These are phyloP conservation scores for Lota lota DNA, from an alignment of 2,113 vertebrate genomes.

Conservation along the genomic window DNA sequence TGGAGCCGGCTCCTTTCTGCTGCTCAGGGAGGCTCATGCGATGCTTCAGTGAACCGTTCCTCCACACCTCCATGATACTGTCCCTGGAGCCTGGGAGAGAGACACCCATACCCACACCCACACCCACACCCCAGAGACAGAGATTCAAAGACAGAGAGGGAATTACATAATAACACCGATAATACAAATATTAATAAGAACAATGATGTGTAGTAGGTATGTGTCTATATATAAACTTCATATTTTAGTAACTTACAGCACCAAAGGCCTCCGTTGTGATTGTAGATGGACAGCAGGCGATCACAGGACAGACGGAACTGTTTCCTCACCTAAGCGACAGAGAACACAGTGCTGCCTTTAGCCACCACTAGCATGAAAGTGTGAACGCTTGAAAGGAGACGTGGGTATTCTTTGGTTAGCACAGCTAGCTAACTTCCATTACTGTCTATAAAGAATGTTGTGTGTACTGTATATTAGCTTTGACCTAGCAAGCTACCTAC, in stretches of 20 bases:
- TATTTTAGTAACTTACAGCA: slow-evolving; percentile 83
- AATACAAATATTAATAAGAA: background rate
- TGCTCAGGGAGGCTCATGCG: slow-evolving; percentile 68
- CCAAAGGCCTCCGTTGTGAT: slow-evolving; percentile 75
- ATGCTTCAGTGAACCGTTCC: slow-evolving; percentile 54
- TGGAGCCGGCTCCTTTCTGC: slow-evolving; percentile 26
- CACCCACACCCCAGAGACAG: background rate
- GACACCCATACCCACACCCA: background rate
- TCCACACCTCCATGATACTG: slow-evolving; percentile 76
- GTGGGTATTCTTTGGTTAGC: no score
- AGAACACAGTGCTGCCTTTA: background rate
- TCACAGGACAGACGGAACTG: slow-evolving; percentile 76
- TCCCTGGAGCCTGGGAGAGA: slow-evolving; percentile 75
- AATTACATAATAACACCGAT: background rate
- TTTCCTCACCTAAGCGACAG: slow-evolving; percentile 59
- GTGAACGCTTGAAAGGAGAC: background rate
- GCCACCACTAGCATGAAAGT: background rate
- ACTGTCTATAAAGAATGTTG: no score
- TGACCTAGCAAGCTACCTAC: no score
- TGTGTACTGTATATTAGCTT: no score
- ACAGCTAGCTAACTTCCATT: no score
- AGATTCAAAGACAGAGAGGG: background rate
- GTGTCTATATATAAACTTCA: background rate
- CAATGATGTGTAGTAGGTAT: slow-evolving; percentile 1
- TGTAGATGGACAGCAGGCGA: slow-evolving; percentile 75